phyloP scores from a whole-genome alignment of 2,888 invertebrate genomes.

The Sinohyriopsis cumingii region DNA sequence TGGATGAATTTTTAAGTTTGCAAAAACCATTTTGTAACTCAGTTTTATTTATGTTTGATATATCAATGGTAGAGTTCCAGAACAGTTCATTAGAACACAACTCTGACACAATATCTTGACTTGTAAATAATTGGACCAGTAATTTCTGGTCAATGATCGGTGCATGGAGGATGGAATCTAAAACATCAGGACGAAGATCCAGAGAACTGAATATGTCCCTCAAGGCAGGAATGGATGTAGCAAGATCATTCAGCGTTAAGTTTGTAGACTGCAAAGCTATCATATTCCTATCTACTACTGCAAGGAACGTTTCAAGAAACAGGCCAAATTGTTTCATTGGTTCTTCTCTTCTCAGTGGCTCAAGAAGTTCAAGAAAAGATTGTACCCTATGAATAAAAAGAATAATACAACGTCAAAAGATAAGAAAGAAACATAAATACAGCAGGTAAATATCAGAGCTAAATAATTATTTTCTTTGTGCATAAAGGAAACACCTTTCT shows the following conservation, averaged over 20 bases:
- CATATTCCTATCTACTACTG: slow-evolving; percentile 35
- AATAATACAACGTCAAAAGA: neutral
- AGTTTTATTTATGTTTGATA: slow-evolving; percentile 12
- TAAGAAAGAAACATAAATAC: too few species aligned
- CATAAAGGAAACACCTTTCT: too few species aligned
- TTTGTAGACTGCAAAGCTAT: slow-evolving; percentile 21
- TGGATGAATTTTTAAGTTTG: slow-evolving; percentile 18
- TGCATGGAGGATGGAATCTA: slow-evolving; percentile 29
- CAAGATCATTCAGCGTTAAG: slow-evolving; percentile 32
- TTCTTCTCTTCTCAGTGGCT: slow-evolving; percentile 24
- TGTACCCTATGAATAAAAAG: slow-evolving; percentile 15
- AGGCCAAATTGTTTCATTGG: slow-evolving; percentile 27
- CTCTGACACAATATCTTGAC: slow-evolving; percentile 7
- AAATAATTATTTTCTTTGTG: too few species aligned
- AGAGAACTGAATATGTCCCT: slow-evolving; percentile 29
- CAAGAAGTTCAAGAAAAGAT: slow-evolving; percentile 14
- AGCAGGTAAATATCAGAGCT: too few species aligned
- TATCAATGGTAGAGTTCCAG: too few species aligned
- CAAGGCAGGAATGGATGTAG: slow-evolving; percentile 31
- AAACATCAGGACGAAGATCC: slow-evolving; percentile 26
- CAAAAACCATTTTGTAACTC: slow-evolving; percentile 23
- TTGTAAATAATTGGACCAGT: slow-evolving; percentile 25
- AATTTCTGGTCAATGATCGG: slow-evolving; percentile 32
- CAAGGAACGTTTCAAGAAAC: slow-evolving; percentile 31
- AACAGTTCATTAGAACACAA: slow-evolving; percentile 27